Percentiles rank a stretch among this genome's conserved stretches.
These are phyloP conservation scores for Noctua janthina DNA, from an alignment of 2,888 invertebrate species.

Conservation along the genomic window DNA sequence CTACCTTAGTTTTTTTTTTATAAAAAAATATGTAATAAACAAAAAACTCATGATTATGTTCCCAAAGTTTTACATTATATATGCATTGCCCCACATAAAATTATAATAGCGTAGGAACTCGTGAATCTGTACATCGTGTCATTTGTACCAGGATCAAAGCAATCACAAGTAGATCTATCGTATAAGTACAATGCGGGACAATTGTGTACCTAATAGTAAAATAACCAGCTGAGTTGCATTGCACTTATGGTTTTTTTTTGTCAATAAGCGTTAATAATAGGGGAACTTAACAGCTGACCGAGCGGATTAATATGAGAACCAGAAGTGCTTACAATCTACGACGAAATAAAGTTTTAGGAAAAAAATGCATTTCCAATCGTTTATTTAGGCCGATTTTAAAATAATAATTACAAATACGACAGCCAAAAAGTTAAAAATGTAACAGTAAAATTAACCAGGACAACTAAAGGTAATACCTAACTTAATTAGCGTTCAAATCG, in stretches of 20 bases:
- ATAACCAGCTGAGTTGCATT: not conserved
- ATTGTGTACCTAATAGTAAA: conserved; percentile 20
- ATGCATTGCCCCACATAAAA: not conserved
- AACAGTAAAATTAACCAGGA: not conserved
- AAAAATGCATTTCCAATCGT: not conserved
- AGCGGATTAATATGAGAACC: not conserved
- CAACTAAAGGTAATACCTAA: not conserved
- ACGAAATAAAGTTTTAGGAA: not conserved
- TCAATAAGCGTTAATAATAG: not conserved
- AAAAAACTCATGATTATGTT: not conserved
- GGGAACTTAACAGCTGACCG: conserved; percentile 6
- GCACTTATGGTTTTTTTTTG: conserved; percentile 5
- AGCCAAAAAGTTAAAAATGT: not conserved
- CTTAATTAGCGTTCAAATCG: not conserved
- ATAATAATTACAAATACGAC: not conserved
- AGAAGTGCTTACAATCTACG: not conserved
- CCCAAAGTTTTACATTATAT: not conserved
- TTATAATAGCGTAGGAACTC: not conserved
- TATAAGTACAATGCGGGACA: conserved; percentile 28
- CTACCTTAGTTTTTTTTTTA: not conserved
- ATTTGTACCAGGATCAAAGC: conserved; percentile 1
- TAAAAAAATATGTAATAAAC: too few relatives aligned
- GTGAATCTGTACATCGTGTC: not conserved
- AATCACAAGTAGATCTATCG: not conserved
- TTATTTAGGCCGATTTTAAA: not conserved